Conservation (phyloP, 2,888 invertebrate species). For the Phytoseiulus persimilis region DNA sequence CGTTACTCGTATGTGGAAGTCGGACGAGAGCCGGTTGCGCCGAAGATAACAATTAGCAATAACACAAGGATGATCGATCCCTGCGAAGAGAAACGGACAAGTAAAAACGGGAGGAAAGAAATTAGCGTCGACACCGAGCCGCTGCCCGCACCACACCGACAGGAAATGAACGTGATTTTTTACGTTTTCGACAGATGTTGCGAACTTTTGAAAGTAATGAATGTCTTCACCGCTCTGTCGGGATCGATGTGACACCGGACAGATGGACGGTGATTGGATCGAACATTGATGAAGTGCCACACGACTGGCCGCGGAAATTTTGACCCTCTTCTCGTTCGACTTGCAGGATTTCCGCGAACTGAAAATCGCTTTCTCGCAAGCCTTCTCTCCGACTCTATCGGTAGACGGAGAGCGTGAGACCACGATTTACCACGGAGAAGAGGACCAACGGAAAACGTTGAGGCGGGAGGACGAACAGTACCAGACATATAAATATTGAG, state of each 20-base stretch:
- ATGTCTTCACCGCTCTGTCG: neutral
- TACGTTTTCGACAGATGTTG: neutral
- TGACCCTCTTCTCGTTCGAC: too few species aligned
- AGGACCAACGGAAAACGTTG: too few species aligned
- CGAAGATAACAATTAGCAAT: neutral
- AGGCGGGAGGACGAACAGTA: too few species aligned
- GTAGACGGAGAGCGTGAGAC: too few species aligned
- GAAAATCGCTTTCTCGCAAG: too few species aligned
- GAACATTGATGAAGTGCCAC: too few species aligned
- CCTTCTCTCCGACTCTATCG: too few species aligned
- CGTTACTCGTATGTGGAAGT: neutral
- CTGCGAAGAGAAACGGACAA: neutral
- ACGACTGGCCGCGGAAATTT: too few species aligned
- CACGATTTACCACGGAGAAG: too few species aligned
- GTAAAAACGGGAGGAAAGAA: neutral
- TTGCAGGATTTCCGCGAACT: too few species aligned
- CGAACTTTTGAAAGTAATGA: neutral
- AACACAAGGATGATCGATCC: neutral
- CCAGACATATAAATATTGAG: too few species aligned
- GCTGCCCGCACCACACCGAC: neutral
- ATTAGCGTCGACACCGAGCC: neutral
- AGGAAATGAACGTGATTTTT: neutral
- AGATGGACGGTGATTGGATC: neutral
- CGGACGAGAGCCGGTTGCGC: neutral
- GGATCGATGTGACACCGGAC: neutral